phyloP scores from a whole-genome alignment of 1,140 invertebrate species.

The Drosophila tani region DNA sequence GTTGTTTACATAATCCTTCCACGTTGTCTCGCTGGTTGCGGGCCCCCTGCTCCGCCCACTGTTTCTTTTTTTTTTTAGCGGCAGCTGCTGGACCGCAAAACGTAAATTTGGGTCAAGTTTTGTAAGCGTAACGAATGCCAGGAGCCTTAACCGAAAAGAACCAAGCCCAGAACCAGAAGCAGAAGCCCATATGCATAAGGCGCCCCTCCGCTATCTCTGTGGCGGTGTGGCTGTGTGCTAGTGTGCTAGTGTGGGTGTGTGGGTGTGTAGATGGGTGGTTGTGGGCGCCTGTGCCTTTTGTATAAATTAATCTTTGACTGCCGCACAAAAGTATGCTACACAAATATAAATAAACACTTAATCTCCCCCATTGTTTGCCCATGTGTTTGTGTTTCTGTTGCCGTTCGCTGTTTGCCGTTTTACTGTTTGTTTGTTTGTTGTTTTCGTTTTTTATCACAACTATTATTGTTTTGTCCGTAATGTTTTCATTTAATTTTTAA shows the following conservation, averaged over 20 bases:
- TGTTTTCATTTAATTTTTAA: slow-evolving; percentile 42
- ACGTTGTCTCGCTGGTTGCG: slow-evolving; percentile 64
- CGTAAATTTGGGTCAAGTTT: slow-evolving; percentile 81
- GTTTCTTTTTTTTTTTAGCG: slow-evolving; percentile 22
- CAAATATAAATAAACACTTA: slow-evolving; percentile 62
- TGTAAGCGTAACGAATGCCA: slow-evolving; percentile 60
- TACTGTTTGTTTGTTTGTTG: slow-evolving; percentile 23
- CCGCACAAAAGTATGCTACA: slow-evolving; percentile 60
- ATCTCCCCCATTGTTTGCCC: slow-evolving; percentile 24
- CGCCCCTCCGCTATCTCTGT: slow-evolving; percentile 20
- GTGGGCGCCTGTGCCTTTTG: slow-evolving; percentile 17
- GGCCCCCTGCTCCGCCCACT: slow-evolving; percentile 10
- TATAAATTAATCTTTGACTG: slow-evolving; percentile 53
- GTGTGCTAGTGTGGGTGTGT: slow-evolving; percentile 3
- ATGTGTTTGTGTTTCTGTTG: slow-evolving; percentile 16
- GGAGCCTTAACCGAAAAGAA: slow-evolving; percentile 3
- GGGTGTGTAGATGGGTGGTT: slow-evolving; percentile 1
- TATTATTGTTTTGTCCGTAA: slow-evolving; percentile 36
- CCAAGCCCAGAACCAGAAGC: slow-evolving; percentile 5
- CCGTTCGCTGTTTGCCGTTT: slow-evolving; percentile 4
- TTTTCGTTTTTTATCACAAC: slow-evolving; percentile 37
- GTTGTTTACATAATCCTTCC: slow-evolving; percentile 81
- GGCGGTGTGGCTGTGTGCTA: neutral
- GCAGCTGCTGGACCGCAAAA: slow-evolving; percentile 72
- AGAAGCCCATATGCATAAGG: slow-evolving; percentile 33